Evolutionary conservation across 2,797 vertebrate species (phyloP).

Genomic region (Karalla daura): DNA sequence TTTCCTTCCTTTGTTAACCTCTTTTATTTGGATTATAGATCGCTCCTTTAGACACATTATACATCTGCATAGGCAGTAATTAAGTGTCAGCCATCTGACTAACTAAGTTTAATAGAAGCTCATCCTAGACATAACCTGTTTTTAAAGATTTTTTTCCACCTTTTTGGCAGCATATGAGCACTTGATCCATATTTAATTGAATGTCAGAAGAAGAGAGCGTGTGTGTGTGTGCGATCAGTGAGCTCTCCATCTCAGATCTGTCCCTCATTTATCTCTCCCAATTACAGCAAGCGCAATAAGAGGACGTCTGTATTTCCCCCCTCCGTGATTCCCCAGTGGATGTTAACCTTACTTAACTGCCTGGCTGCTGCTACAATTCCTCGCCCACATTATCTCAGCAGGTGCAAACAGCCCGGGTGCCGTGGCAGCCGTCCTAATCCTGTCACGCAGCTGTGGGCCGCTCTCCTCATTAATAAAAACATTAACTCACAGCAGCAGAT

Average conservation of each 20-base stretch:
- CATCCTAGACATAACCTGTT: not conserved
- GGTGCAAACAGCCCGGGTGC: constrained; percentile 12
- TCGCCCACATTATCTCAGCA: constrained; percentile 32
- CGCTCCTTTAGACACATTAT: not conserved
- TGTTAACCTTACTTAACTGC: constrained; percentile 29
- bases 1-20: too few relatives aligned
- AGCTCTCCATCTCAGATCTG: not conserved
- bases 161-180: constrained; percentile 7
- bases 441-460: constrained; percentile 16
- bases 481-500: constrained; percentile 53
- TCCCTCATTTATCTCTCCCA: constrained; percentile 22
- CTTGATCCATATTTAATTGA: constrained; percentile 25
- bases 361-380: constrained; percentile 7
- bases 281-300: constrained; percentile 14
- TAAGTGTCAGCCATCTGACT: not conserved
- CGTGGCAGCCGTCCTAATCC: constrained; percentile 5
- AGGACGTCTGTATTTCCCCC: constrained; percentile 1
- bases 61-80: not conserved
- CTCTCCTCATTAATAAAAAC: constrained; percentile 66
- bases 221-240: not conserved
- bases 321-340: not conserved
- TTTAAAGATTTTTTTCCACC: not conserved
- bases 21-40: not conserved
- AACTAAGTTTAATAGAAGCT: not conserved
- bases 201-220: not conserved